A percentile compares a stretch with the other conserved stretches of the same genome.
Evolutionary conservation across 2,888 invertebrate genomes (phyloP).

Genomic region (Plebejus argus): DNA sequence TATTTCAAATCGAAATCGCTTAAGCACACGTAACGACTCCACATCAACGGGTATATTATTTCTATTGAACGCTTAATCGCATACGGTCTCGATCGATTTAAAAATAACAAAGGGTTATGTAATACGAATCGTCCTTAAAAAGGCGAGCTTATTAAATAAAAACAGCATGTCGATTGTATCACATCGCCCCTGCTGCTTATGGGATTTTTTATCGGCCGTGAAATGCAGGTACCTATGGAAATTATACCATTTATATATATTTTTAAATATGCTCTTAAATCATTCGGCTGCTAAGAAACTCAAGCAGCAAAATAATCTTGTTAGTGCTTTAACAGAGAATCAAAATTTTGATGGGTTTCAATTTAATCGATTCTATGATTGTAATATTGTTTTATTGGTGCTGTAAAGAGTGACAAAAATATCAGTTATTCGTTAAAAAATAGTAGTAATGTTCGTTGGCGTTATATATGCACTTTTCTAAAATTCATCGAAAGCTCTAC

Average conservation of each 20-base stretch:
- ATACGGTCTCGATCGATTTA: conserved; percentile 61
- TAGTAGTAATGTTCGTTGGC: too few species aligned
- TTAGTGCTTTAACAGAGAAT: background rate
- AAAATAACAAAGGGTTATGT: conserved; percentile 64
- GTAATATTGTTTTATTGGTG: background rate
- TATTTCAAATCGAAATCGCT: conserved; percentile 13
- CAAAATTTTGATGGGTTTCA: background rate
- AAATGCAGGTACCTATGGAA: conserved; percentile 59
- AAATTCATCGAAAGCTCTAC: too few species aligned
- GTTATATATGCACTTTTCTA: too few species aligned
- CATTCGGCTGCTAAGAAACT: conserved; percentile 8
- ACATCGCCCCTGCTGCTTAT: conserved; percentile 58
- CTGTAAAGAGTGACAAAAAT: background rate
- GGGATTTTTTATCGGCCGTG: conserved; percentile 64
- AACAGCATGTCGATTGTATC: conserved; percentile 60
- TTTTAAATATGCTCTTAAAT: conserved; percentile 25
- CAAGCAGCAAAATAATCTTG: conserved; percentile 26
- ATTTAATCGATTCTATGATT: background rate
- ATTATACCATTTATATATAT: conserved; percentile 48
- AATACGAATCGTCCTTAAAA: conserved; percentile 59
- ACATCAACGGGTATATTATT: conserved; percentile 26
- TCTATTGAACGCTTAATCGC: conserved; percentile 46
- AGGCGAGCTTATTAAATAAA: conserved; percentile 65
- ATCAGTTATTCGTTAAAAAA: too few species aligned
- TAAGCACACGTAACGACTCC: conserved; percentile 22